Percentiles rank a stretch among this genome's conserved stretches.
phyloP scores from a whole-genome alignment of 2,888 invertebrate genomes.

The Lasius platythorax region DNA sequence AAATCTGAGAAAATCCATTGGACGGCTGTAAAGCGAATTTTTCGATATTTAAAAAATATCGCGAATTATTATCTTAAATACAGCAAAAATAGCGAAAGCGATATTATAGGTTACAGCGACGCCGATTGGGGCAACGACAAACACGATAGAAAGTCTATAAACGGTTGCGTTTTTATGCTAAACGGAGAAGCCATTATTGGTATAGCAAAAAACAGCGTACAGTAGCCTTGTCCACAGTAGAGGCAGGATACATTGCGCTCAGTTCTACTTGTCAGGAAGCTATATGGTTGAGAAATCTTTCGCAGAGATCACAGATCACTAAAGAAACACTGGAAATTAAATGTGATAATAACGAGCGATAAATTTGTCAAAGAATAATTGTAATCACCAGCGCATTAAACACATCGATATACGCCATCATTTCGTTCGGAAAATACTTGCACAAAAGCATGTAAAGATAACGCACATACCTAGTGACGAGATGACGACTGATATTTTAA shows the following conservation, averaged over 20 bases:
- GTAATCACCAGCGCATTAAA: background rate
- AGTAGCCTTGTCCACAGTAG: slow-evolving; percentile 76
- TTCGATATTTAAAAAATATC: slow-evolving; percentile 60
- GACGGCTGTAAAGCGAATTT: slow-evolving; percentile 56
- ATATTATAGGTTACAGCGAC: slow-evolving; percentile 68
- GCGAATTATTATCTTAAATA: slow-evolving; percentile 33
- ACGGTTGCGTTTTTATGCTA: slow-evolving; percentile 32
- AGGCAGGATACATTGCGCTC: slow-evolving; percentile 78
- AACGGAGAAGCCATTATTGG: slow-evolving; percentile 49
- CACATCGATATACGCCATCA: slow-evolving; percentile 1
- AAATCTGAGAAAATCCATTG: slow-evolving; percentile 45
- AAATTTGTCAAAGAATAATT: background rate
- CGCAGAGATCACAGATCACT: slow-evolving; percentile 32
- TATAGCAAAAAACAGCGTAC: slow-evolving; percentile 69
- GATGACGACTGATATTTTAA: background rate
- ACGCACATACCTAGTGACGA: background rate
- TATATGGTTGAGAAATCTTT: slow-evolving; percentile 65
- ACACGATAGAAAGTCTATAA: slow-evolving; percentile 50
- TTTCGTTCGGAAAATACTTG: background rate
- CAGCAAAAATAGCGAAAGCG: slow-evolving; percentile 4
- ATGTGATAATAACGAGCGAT: background rate
- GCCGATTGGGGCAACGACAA: slow-evolving; percentile 73
- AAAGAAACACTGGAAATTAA: background rate
- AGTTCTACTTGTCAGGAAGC: slow-evolving; percentile 68
- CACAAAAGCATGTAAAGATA: background rate